Evolutionary conservation across 2,888 invertebrate genomes (phyloP).

Genomic region (Brachyopa scutellaris): DNA sequence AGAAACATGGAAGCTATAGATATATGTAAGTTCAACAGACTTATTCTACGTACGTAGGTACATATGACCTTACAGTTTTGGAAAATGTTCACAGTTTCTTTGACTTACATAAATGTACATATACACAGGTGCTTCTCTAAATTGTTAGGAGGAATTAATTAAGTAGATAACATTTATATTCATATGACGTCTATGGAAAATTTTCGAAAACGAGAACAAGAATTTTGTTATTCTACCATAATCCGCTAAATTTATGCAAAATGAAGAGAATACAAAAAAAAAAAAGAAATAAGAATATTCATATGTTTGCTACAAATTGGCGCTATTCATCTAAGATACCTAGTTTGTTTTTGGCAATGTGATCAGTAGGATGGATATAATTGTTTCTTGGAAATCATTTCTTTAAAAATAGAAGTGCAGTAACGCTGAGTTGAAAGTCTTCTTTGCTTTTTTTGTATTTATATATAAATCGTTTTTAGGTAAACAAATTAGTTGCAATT

Average conservation of each 20-base stretch:
- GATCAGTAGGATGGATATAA: slow-evolving; percentile 12
- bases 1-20: neutral
- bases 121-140: no score
- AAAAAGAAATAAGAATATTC: neutral
- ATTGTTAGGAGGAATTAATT: neutral
- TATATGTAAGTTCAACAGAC: neutral
- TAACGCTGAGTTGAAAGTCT: neutral
- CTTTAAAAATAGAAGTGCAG: slow-evolving; percentile 44
- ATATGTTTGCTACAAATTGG: slow-evolving; percentile 13
- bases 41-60: no score
- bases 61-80: neutral
- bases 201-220: slow-evolving; percentile 19
- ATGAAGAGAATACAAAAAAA: neutral
- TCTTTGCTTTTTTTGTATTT: neutral
- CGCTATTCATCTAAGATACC: neutral
- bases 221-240: slow-evolving; percentile 16
- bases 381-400: slow-evolving; percentile 3
- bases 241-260: slow-evolving; percentile 10
- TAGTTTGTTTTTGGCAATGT: slow-evolving; percentile 24
- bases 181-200: slow-evolving; percentile 31
- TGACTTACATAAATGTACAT: neutral
- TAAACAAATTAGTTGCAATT: slow-evolving; percentile 26
- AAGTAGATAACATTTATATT: neutral
- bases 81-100: slow-evolving; percentile 20
- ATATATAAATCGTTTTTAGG: neutral